Percentiles rank a stretch among this genome's conserved stretches.
Conservation (phyloP, 2,888 invertebrate genomes). For the Polyommatus iphigenia region DNA sequence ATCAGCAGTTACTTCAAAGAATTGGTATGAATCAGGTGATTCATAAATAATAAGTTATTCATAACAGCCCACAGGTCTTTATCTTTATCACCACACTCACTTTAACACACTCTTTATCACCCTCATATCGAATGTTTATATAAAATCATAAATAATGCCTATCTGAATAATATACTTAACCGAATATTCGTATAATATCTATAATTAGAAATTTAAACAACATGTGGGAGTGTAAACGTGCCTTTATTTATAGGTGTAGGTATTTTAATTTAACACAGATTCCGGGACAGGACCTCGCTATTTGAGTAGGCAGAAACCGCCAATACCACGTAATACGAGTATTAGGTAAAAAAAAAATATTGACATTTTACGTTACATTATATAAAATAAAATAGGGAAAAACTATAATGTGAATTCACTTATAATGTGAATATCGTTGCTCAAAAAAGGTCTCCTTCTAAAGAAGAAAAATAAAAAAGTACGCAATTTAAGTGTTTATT, state of each 20-base stretch:
- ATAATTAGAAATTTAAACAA: no score
- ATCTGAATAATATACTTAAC: not conserved
- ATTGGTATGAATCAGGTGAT: not conserved
- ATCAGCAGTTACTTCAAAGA: no score
- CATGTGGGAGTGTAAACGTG: not conserved
- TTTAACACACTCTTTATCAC: constrained; percentile 4
- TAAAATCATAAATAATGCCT: not conserved
- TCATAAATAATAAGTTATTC: not conserved
- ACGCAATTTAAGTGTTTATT: not conserved
- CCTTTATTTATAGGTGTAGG: not conserved
- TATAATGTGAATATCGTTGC: no score
- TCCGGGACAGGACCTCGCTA: no score
- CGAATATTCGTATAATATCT: no score
- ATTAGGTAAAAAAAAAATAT: not conserved
- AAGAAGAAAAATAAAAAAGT: not conserved
- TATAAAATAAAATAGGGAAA: no score
- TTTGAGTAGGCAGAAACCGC: not conserved
- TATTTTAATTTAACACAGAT: not conserved
- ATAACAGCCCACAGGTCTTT: not conserved
- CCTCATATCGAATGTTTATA: not conserved
- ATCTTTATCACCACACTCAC: no score
- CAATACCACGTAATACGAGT: not conserved
- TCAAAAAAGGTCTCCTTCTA: no score
- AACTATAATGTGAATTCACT: no score
- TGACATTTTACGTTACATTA: not conserved